Percentiles rank a stretch among this genome's conserved stretches.
phyloP scores from a whole-genome alignment of 2,797 vertebrate species.

The Notolabrus celidotus region DNA sequence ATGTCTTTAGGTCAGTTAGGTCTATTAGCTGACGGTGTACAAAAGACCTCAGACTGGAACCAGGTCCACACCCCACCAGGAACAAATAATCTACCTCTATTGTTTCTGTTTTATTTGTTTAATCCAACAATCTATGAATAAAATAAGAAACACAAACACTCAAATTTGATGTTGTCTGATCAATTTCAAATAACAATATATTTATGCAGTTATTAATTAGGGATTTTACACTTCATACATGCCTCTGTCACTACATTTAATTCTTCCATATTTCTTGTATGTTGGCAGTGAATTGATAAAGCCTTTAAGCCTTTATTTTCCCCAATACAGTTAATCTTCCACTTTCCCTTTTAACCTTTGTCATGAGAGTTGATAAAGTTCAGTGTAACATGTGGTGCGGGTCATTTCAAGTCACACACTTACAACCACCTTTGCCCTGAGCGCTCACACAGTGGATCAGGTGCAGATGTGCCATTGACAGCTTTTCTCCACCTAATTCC shows the following conservation, averaged over 20 bases:
- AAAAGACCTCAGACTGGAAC: background rate
- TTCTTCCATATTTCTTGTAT: background rate
- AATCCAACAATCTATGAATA: background rate
- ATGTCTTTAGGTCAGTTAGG: conserved; percentile 1
- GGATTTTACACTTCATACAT: background rate
- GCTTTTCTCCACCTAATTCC: conserved; percentile 80
- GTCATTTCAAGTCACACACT: conserved; percentile 25
- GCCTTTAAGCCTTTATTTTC: background rate
- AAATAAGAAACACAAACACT: too few species aligned
- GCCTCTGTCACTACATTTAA: background rate
- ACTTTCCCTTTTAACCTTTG: conserved; percentile 1
- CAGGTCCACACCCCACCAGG: background rate
- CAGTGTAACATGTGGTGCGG: conserved; percentile 10
- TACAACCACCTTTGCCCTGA: conserved; percentile 41
- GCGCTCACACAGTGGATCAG: conserved; percentile 68
- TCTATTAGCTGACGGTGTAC: background rate
- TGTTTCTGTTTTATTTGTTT: background rate
- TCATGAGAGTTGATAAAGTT: conserved; percentile 13
- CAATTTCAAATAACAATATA: too few species aligned
- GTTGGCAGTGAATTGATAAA: background rate
- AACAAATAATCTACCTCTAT: background rate
- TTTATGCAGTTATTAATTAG: background rate
- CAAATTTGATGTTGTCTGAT: too few species aligned
- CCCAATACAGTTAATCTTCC: background rate
- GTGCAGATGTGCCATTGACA: conserved; percentile 72